Conservation (phyloP, 23 tunicate genomes). For the Corella eumyota region DNA sequence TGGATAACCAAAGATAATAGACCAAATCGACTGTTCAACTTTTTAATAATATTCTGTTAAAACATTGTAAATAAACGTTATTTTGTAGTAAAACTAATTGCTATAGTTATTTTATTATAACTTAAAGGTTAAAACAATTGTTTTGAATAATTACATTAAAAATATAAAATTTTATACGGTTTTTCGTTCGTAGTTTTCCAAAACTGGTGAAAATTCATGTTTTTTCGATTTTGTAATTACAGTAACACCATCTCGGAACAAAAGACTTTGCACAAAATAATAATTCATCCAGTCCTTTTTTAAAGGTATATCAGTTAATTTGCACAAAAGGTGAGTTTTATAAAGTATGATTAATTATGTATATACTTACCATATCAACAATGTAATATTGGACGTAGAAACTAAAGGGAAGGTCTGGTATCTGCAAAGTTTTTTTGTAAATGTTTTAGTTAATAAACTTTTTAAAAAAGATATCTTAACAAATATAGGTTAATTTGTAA, state of each 20-base stretch:
- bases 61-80: too few relatives aligned
- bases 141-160: too few relatives aligned
- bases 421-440: constrained; percentile 4
- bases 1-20: too few relatives aligned
- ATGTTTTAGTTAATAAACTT: not conserved
- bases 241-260: constrained; percentile 25
- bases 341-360: not conserved
- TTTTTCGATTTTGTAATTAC: constrained; percentile 17
- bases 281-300: constrained; percentile 25
- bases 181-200: too few relatives aligned
- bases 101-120: too few relatives aligned
- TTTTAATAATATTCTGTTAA: too few relatives aligned
- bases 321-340: not conserved
- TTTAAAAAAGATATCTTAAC: too few relatives aligned
- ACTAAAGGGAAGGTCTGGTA: constrained; percentile 15
- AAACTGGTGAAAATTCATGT: not conserved
- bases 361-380: constrained; percentile 36
- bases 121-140: too few relatives aligned
- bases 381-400: constrained; percentile 36
- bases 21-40: too few relatives aligned
- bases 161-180: too few relatives aligned
- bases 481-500: too few relatives aligned
- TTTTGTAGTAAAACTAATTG: too few relatives aligned
- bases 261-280: constrained; percentile 22
- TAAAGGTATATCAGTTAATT: not conserved